Evolutionary conservation across 1,140 invertebrate species (phyloP).

Genomic region (Drosophila auraria): DNA sequence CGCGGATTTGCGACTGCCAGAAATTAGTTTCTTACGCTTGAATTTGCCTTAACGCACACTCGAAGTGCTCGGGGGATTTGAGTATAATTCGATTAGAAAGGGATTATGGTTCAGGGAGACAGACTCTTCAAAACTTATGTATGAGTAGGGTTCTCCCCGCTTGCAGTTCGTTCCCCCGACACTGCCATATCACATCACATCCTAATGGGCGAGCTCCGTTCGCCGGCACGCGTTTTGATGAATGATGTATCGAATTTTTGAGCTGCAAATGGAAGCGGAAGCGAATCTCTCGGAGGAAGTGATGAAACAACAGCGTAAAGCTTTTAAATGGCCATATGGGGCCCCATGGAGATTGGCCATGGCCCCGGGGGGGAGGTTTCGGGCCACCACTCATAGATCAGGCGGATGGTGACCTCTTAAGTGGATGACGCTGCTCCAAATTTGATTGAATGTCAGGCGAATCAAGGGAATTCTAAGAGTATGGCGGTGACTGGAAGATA

Average conservation of each 20-base stretch:
- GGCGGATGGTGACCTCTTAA: constrained; percentile 48
- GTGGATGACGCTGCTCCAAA: constrained; percentile 52
- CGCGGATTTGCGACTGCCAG: constrained; percentile 55
- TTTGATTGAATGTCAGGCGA: constrained; percentile 42
- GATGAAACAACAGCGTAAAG: constrained; percentile 77
- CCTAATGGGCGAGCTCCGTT: constrained; percentile 52
- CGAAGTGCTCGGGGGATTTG: constrained; percentile 72
- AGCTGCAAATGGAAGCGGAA: constrained; percentile 64
- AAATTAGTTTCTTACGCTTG: constrained; percentile 84
- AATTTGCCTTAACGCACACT: constrained; percentile 73
- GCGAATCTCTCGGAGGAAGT: constrained; percentile 56
- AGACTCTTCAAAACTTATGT: constrained; percentile 51
- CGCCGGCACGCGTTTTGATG: constrained; percentile 71
- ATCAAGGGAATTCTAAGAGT: neutral
- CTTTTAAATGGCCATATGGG: constrained; percentile 72
- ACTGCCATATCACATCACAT: constrained; percentile 19
- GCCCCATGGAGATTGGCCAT: constrained; percentile 55
- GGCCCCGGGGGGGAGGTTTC: constrained; percentile 30
- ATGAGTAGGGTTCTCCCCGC: constrained; percentile 32
- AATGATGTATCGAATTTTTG: constrained; percentile 82
- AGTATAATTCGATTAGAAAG: constrained; percentile 79
- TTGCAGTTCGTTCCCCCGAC: neutral
- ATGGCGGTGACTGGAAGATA: neutral
- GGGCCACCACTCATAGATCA: constrained; percentile 15
- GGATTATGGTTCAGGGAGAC: constrained; percentile 58